Base-by-base conservation (phyloP, 2,113 vertebrate genomes). In the Mola mola region DNA sequence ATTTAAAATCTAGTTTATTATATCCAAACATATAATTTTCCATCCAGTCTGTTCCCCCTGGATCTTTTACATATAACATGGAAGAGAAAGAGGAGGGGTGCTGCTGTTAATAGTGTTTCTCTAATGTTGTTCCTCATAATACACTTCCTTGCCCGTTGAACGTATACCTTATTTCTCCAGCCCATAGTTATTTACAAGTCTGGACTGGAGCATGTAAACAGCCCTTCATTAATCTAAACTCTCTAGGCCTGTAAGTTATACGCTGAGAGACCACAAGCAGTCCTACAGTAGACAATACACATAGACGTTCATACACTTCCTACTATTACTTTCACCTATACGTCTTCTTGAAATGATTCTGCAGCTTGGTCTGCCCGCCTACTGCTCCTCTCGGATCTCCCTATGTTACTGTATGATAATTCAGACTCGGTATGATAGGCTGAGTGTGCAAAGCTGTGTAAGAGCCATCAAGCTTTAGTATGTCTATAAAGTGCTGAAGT, bases 401-500 rank as follows among this genome's bases (percentile, higher is more conserved):
- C 47, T 37, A 13, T 68, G 69, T 51, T 60, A 22, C 70, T 55
- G 33, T 46, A 70, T 79, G 72, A 71, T 75, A 86, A 68, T 72
- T 43, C 40, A 8, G 66, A 46, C 24, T 43, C 5, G 1, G 59
- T 62, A 42, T 63, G 51, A 73, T 66, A 52, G 44, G 61, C 66
- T 75, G 74, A 76, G 65, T 69, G 61, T 76, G 66, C 74, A 38
- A 51, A 50, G 70, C 47, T 21, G 47, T 25, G 36, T 61, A 69
- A 61, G 72, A 75, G 71, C 66, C 72, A 72, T 76, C 37, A 53
- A 63, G 66, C 60, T 82, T 77, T 77, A 84, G 49, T 76, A 68
- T 36, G 55, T 40, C 72, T 48, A 81, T 88, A 81, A 87, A 88
- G 85, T 72, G 63, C 40, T 47, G 46, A 22, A 72, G 68, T 84